Evolutionary conservation across 2,888 invertebrate genomes (phyloP).

Genomic region (Caprella mutica): DNA sequence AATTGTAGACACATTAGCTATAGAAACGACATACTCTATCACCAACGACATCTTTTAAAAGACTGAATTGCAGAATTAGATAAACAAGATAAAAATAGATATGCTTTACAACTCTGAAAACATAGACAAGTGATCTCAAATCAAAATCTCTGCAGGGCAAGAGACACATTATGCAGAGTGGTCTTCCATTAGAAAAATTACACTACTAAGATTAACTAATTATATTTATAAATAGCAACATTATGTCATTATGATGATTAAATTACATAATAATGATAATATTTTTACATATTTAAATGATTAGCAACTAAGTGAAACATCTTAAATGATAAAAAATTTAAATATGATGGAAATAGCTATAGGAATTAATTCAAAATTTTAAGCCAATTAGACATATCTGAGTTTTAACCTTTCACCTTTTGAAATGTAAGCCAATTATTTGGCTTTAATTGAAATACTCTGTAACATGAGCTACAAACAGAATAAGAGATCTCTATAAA

Average conservation of each 20-base stretch:
- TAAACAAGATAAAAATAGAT: too few relatives aligned
- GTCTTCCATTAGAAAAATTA: too few relatives aligned
- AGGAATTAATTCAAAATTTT: too few relatives aligned
- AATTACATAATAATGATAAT: slow-evolving; percentile 3
- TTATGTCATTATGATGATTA: slow-evolving; percentile 2
- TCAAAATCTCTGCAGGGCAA: too few relatives aligned
- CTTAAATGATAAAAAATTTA: slow-evolving; percentile 1
- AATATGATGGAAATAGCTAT: too few relatives aligned
- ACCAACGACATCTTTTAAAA: slow-evolving; percentile 20
- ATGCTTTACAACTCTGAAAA: neutral
- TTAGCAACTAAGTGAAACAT: neutral
- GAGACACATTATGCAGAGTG: too few relatives aligned
- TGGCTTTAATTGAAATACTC: too few relatives aligned
- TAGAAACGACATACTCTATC: slow-evolving; percentile 18
- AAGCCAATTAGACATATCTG: too few relatives aligned
- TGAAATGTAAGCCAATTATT: too few relatives aligned
- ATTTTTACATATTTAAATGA: slow-evolving; percentile 5
- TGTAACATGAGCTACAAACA: too few relatives aligned
- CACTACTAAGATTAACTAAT: too few relatives aligned
- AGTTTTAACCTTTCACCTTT: neutral
- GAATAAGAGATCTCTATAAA: too few relatives aligned
- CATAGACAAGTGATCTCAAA: neutral
- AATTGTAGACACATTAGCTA: slow-evolving; percentile 49
- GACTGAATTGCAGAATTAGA: neutral
- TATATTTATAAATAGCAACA: neutral